Conservation (phyloP, 1,140 invertebrate species). For the Formica exsecta region DNA sequence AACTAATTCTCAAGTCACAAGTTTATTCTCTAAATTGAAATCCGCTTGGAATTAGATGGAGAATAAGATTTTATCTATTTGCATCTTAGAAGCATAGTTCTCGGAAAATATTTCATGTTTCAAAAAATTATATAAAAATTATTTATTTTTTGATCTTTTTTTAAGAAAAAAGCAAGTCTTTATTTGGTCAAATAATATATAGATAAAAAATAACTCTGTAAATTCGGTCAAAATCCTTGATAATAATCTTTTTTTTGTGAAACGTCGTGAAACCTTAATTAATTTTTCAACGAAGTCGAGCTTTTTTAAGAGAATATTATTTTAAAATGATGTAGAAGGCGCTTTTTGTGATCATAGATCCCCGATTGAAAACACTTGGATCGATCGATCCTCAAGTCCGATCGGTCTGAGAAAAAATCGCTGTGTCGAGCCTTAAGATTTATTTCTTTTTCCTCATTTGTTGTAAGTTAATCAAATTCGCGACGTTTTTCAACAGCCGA, state of each 20-base stretch:
- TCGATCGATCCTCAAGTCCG: background rate
- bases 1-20: background rate
- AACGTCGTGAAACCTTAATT: slow-evolving; percentile 1
- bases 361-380: background rate
- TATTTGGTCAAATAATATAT: background rate
- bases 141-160: background rate
- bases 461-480: background rate
- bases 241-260: background rate
- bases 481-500: slow-evolving; percentile 19
- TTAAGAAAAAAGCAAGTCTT: background rate
- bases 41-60: background rate
- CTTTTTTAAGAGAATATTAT: background rate
- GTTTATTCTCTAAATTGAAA: background rate
- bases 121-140: background rate
- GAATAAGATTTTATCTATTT: background rate
- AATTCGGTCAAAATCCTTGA: background rate
- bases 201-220: background rate
- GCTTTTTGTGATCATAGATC: background rate
- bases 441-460: background rate
- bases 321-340: background rate
- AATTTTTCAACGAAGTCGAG: background rate
- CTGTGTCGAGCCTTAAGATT: background rate
- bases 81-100: background rate
- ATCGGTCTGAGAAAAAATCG: background rate
- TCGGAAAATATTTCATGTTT: background rate